Evolutionary conservation across 64 coral and sea anemone species (phyloP).

Genomic region (Astreopora myriophthalma): DNA sequence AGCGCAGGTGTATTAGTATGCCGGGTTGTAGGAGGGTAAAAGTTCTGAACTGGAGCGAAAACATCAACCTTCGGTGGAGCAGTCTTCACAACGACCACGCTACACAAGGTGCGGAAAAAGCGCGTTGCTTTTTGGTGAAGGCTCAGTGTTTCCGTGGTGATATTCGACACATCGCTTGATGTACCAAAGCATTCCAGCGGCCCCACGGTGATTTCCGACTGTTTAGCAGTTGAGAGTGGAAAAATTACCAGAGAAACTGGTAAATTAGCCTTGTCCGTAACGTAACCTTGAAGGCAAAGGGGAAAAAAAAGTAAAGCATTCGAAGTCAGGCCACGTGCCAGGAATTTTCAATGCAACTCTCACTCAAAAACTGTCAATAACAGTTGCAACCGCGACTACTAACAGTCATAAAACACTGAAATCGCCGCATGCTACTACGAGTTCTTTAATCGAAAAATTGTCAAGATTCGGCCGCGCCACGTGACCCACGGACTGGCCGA

Average conservation of each 20-base stretch:
- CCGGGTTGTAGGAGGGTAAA: background rate
- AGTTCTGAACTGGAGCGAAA: background rate
- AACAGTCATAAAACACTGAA: too few relatives aligned
- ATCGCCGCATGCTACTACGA: too few relatives aligned
- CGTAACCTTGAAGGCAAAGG: constrained; percentile 26
- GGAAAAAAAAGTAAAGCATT: background rate
- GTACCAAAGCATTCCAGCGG: constrained; percentile 52
- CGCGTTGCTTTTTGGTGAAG: background rate
- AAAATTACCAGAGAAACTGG: background rate
- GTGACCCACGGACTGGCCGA: too few relatives aligned
- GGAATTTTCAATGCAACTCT: too few relatives aligned
- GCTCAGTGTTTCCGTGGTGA: background rate
- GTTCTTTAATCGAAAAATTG: too few relatives aligned
- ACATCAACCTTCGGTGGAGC: background rate
- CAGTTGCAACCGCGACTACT: too few relatives aligned
- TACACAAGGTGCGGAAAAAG: background rate
- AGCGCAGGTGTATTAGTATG: background rate
- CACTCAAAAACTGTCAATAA: too few relatives aligned
- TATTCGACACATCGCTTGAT: background rate
- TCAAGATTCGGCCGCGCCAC: too few relatives aligned
- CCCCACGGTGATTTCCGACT: constrained; percentile 38
- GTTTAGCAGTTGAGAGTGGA: background rate
- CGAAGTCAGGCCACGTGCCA: too few relatives aligned
- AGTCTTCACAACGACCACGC: background rate
- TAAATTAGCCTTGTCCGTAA: constrained; percentile 15